Evolutionary conservation across 1,140 invertebrate genomes (phyloP).

Genomic region (Diorhabda elongata): DNA sequence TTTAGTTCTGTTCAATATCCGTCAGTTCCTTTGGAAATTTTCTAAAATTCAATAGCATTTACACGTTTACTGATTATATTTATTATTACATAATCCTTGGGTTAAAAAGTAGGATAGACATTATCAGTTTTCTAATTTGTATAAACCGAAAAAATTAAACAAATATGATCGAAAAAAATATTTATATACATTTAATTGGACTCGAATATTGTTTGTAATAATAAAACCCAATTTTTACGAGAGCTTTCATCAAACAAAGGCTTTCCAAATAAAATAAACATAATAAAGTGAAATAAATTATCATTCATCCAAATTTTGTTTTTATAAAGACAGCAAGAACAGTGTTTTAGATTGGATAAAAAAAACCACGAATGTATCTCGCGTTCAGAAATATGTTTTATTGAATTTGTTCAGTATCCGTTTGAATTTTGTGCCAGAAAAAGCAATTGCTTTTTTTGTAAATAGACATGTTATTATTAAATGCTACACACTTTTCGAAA

Average conservation of each 20-base stretch:
- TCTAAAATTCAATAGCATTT: no score
- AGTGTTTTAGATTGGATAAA: slow-evolving; percentile 32
- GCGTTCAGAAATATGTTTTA: slow-evolving; percentile 32
- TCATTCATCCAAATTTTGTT: slow-evolving; percentile 39
- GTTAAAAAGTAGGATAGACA: no score
- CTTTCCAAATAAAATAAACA: slow-evolving; percentile 40
- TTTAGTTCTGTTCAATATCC: no score
- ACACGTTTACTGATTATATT: no score
- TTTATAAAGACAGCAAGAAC: slow-evolving; percentile 34
- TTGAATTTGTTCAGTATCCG: slow-evolving; percentile 30
- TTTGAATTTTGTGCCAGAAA: slow-evolving; percentile 27
- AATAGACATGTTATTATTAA: slow-evolving; percentile 18
- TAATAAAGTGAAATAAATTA: slow-evolving; percentile 44
- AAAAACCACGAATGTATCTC: slow-evolving; percentile 29
- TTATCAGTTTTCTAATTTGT: no score
- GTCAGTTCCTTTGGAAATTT: no score
- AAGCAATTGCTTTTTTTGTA: slow-evolving; percentile 25
- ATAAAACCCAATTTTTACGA: slow-evolving; percentile 45
- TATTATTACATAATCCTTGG: no score
- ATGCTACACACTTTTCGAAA: slow-evolving; percentile 20
- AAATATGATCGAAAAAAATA: slow-evolving; percentile 34
- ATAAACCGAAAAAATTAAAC: neutral
- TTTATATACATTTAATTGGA: slow-evolving; percentile 35
- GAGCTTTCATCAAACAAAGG: slow-evolving; percentile 43
- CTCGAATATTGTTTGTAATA: slow-evolving; percentile 43